These are phyloP conservation scores for Andrena dorsata DNA, from an alignment of 2,888 invertebrate species.

Conservation along the genomic window DNA sequence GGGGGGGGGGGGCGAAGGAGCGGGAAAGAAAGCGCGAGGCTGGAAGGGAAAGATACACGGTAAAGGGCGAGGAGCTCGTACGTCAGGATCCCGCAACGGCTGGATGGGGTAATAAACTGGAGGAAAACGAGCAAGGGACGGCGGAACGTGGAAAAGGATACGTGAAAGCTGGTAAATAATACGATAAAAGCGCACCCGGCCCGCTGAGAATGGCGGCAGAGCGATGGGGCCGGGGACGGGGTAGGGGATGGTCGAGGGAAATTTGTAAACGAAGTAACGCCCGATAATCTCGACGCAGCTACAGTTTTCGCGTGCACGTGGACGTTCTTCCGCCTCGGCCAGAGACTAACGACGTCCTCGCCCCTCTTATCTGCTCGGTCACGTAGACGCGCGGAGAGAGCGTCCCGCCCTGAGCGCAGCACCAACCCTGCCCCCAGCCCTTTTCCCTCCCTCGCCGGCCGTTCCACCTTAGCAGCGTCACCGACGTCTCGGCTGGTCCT, in stretches of 20 bases:
- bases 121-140: conserved; percentile 1
- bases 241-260: conserved; percentile 20
- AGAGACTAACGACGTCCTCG: conserved; percentile 83
- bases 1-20: not conserved
- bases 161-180: conserved; percentile 64
- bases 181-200: conserved; percentile 64
- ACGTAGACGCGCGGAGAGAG: conserved; percentile 73
- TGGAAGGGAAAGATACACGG: conserved; percentile 17
- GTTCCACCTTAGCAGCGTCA: conserved; percentile 7
- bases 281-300: conserved; percentile 76
- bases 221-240: not conserved
- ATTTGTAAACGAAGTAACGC: conserved; percentile 76
- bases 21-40: not conserved
- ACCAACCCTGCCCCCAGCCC: conserved; percentile 8
- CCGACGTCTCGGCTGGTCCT: conserved; percentile 40
- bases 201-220: not conserved
- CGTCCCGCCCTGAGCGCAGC: conserved; percentile 52
- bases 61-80: conserved; percentile 45
- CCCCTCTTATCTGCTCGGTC: conserved; percentile 82
- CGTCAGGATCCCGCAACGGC: conserved; percentile 39
- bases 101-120: conserved; percentile 28
- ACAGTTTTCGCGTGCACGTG: conserved; percentile 82
- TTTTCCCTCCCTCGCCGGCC: not conserved
- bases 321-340: conserved; percentile 79
- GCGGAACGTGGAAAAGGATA: conserved; percentile 49